Conservation (phyloP, 2,888 invertebrate genomes). For the Drosophila melanosoma region DNA sequence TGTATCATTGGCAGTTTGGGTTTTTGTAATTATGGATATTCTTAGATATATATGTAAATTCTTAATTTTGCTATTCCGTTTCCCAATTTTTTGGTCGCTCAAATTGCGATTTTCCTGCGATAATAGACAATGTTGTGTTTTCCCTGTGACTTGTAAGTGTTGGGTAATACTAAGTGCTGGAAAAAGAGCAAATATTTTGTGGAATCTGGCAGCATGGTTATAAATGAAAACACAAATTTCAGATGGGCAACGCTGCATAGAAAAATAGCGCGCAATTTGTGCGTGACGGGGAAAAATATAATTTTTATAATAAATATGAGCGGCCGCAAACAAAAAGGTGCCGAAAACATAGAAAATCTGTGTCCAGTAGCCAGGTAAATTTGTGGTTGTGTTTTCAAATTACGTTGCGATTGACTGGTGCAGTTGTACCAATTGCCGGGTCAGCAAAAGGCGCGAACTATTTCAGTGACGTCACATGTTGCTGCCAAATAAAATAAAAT, state of each 20-base stretch:
- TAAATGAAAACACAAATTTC: neutral
- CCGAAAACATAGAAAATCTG: constrained; percentile 83
- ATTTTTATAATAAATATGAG: constrained; percentile 76
- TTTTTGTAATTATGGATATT: constrained; percentile 14
- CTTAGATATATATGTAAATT: constrained; percentile 16
- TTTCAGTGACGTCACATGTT: constrained; percentile 56
- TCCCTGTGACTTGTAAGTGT: constrained; percentile 38
- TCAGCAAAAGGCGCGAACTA: constrained; percentile 62
- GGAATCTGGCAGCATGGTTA: constrained; percentile 31
- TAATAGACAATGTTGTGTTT: constrained; percentile 44
- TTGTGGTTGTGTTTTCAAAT: neutral
- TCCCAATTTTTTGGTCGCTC: neutral
- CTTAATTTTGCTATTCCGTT: neutral
- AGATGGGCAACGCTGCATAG: constrained; percentile 42
- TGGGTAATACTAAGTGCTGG: constrained; percentile 23
- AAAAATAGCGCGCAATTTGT: constrained; percentile 74
- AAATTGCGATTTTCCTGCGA: constrained; percentile 32
- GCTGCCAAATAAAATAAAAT: constrained; percentile 42
- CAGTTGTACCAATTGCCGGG: constrained; percentile 5
- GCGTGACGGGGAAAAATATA: constrained; percentile 45
- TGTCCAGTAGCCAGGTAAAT: constrained; percentile 83
- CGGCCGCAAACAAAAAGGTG: constrained; percentile 73
- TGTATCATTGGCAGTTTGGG: constrained; percentile 33
- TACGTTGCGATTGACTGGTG: neutral
- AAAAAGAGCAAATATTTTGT: neutral